A percentile compares a stretch with the other conserved stretches of the same genome.
Conservation (phyloP, 1,140 invertebrate genomes). For the Zaprionus kolodkinae region DNA sequence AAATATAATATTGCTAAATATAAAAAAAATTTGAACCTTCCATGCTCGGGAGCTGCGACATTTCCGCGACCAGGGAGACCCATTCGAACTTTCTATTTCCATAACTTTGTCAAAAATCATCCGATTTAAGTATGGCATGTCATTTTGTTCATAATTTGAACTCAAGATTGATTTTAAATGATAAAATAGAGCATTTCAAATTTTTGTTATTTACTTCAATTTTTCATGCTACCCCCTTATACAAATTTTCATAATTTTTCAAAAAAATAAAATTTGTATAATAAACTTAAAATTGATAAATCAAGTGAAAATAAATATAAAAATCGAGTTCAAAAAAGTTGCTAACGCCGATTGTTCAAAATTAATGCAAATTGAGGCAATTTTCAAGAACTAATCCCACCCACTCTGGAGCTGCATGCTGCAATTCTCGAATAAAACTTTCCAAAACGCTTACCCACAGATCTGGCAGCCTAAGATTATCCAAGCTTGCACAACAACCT, state of each 20-base stretch:
- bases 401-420: not conserved
- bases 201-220: not conserved
- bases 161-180: too few species aligned
- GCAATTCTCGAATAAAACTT: not conserved
- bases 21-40: too few species aligned
- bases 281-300: not conserved
- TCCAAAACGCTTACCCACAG: slow-evolving; percentile 23
- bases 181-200: too few species aligned
- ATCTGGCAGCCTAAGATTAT: slow-evolving; percentile 20
- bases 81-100: too few species aligned
- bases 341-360: not conserved
- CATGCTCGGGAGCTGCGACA: too few species aligned
- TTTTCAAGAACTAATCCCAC: not conserved
- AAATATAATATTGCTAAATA: too few species aligned
- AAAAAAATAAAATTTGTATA: not conserved
- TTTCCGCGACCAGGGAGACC: too few species aligned
- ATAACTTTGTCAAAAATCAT: too few species aligned
- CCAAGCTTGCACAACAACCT: slow-evolving; percentile 43
- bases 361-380: not conserved
- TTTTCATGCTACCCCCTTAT: not conserved
- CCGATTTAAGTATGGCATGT: too few species aligned
- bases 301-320: not conserved
- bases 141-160: too few species aligned
- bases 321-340: not conserved
- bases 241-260: not conserved